Evolutionary conservation across 64 coral and sea anemone genomes (phyloP).

Genomic region (Montipora sp.): DNA sequence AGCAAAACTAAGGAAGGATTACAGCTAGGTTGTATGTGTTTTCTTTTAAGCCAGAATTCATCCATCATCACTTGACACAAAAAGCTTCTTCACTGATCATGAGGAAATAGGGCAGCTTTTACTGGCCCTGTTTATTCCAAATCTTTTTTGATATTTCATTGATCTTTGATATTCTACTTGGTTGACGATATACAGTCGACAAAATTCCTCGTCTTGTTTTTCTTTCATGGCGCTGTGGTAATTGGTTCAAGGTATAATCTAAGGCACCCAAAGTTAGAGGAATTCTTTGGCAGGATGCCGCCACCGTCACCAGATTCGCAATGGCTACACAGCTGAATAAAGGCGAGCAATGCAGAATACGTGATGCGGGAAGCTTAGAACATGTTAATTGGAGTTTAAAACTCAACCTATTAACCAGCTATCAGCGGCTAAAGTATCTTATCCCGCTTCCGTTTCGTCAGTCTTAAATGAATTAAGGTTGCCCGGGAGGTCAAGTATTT

Average conservation of each 20-base stretch:
- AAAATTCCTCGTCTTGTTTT: not conserved
- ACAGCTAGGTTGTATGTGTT: too few relatives aligned
- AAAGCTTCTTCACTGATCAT: too few relatives aligned
- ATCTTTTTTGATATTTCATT: too few relatives aligned
- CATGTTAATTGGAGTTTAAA: constrained; percentile 14
- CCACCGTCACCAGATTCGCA: not conserved
- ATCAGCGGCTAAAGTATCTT: not conserved
- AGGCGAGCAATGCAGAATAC: not conserved
- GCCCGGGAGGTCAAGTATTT: constrained; percentile 38
- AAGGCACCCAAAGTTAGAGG: too few relatives aligned
- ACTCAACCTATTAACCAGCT: constrained; percentile 14
- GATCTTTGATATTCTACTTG: not conserved
- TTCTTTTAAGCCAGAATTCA: too few relatives aligned
- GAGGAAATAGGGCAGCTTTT: too few relatives aligned
- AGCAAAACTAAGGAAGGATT: too few relatives aligned
- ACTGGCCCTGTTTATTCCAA: too few relatives aligned
- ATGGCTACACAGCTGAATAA: not conserved
- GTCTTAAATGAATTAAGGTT: not conserved
- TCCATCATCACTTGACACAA: too few relatives aligned
- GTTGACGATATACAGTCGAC: not conserved
- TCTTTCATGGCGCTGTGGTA: not conserved
- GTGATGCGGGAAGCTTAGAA: not conserved
- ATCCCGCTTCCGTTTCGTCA: not conserved
- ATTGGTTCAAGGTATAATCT: not conserved
- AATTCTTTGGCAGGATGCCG: not conserved